Conservation (phyloP, 2,797 vertebrate species). For the Ceryle rudis region DNA sequence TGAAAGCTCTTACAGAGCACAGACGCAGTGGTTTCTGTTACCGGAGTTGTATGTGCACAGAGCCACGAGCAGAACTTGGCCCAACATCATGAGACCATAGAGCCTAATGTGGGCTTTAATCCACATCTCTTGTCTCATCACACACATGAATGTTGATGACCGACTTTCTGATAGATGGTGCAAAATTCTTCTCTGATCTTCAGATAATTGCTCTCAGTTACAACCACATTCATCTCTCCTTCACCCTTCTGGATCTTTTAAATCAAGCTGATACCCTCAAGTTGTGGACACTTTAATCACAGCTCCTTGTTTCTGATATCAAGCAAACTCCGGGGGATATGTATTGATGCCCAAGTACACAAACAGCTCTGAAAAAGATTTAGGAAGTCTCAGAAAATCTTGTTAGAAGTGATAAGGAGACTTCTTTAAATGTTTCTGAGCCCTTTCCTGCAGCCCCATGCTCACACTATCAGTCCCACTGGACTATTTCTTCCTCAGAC, state of each 20-base stretch:
- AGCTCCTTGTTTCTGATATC: not conserved
- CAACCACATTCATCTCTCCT: not conserved
- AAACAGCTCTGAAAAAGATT: not conserved
- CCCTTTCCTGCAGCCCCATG: not conserved
- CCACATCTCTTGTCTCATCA: not conserved
- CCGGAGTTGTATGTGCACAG: not conserved
- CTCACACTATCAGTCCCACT: not conserved
- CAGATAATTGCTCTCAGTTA: not conserved
- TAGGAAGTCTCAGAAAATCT: not conserved
- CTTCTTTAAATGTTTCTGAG: not conserved
- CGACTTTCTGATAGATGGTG: not conserved
- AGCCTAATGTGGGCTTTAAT: not conserved
- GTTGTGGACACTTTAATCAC: not conserved
- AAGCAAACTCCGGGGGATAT: not conserved
- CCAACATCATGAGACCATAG: not conserved
- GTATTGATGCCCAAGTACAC: not conserved
- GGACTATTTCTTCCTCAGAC: not conserved
- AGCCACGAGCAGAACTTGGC: not conserved
- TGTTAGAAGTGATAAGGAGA: not conserved
- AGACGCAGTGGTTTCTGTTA: fast-evolving
- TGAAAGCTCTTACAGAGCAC: not conserved
- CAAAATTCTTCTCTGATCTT: not conserved
- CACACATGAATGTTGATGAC: not conserved
- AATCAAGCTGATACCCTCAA: not conserved
- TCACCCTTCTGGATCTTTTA: not conserved